Percentiles rank a stretch among this genome's conserved stretches.
These are phyloP conservation scores for Cyclargus thomasi DNA, from an alignment of 1,140 invertebrate species.

Conservation along the genomic window DNA sequence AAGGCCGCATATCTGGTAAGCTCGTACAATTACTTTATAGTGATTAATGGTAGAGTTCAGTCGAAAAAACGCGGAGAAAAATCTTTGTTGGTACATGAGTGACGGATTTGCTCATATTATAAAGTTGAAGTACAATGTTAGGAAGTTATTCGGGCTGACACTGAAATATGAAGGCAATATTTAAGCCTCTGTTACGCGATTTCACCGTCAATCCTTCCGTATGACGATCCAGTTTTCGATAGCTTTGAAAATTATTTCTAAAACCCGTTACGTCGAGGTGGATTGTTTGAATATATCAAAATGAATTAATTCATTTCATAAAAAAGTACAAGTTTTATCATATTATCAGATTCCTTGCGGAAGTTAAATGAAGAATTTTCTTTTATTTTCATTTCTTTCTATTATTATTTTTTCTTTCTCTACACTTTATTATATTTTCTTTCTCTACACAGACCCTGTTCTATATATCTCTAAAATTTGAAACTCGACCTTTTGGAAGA, in stretches of 20 bases:
- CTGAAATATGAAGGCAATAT: constrained; percentile 63
- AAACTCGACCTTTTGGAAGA: too few species aligned
- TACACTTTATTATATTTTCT: too few species aligned
- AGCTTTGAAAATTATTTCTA: constrained; percentile 23
- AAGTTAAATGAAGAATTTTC: too few species aligned
- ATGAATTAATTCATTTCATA: too few species aligned
- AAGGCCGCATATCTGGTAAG: not conserved
- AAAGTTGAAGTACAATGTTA: constrained; percentile 37
- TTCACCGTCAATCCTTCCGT: constrained; percentile 51
- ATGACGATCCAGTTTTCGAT: constrained; percentile 47
- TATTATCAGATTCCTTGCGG: too few species aligned
- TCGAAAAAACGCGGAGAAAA: not conserved
- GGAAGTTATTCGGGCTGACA: constrained; percentile 52
- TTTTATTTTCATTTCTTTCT: too few species aligned
- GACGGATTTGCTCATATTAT: constrained; percentile 17
- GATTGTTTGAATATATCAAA: not conserved
- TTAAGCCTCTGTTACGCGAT: constrained; percentile 40
- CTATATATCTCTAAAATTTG: too few species aligned
- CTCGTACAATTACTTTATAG: constrained; percentile 2
- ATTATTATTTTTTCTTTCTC: too few species aligned
- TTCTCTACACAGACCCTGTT: too few species aligned
- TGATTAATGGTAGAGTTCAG: constrained; percentile 6
- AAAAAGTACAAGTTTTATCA: too few species aligned
- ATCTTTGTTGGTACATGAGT: constrained; percentile 5
- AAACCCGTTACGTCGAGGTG: too few species aligned